phyloP scores from a whole-genome alignment of 2,113 vertebrate genomes.

The Vulpes lagopus region DNA sequence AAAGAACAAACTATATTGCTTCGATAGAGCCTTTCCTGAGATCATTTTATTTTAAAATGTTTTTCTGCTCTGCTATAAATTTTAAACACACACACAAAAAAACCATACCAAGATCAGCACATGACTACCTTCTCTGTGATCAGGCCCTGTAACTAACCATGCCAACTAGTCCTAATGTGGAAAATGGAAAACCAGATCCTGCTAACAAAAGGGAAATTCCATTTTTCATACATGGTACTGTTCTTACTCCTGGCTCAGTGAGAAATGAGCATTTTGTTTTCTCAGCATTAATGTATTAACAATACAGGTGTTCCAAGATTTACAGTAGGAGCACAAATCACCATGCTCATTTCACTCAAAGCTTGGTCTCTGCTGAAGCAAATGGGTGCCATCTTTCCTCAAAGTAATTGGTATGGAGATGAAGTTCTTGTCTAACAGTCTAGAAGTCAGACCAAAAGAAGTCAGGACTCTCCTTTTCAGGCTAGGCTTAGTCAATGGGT shows the following conservation, averaged over 20 bases:
- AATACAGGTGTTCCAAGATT: not conserved
- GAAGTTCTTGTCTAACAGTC: not conserved
- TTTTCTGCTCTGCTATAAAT: slow-evolving; percentile 59
- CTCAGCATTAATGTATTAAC: slow-evolving; percentile 46
- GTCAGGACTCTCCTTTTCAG: not conserved
- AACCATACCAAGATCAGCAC: slow-evolving; percentile 55
- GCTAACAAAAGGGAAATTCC: slow-evolving; percentile 69
- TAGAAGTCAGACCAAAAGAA: not conserved
- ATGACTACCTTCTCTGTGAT: not conserved
- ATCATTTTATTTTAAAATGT: slow-evolving; percentile 58
- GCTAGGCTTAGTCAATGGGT: not conserved
- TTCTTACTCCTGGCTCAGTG: slow-evolving; percentile 6
- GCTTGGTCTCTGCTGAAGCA: slow-evolving; percentile 54
- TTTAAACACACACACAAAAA: slow-evolving; percentile 44
- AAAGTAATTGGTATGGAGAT: not conserved
- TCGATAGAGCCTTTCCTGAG: slow-evolving; percentile 55
- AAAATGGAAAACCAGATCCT: slow-evolving; percentile 71
- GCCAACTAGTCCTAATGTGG: slow-evolving; percentile 64
- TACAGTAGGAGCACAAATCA: not conserved
- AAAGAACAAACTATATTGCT: slow-evolving; percentile 41
- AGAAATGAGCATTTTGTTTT: slow-evolving; percentile 54
- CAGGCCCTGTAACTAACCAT: slow-evolving; percentile 61
- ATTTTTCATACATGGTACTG: slow-evolving; percentile 60
- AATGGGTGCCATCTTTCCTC: not conserved
- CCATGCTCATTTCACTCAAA: slow-evolving; percentile 34